Evolutionary conservation across 2,888 invertebrate species (phyloP).

Genomic region (Morpho deidamia): DNA sequence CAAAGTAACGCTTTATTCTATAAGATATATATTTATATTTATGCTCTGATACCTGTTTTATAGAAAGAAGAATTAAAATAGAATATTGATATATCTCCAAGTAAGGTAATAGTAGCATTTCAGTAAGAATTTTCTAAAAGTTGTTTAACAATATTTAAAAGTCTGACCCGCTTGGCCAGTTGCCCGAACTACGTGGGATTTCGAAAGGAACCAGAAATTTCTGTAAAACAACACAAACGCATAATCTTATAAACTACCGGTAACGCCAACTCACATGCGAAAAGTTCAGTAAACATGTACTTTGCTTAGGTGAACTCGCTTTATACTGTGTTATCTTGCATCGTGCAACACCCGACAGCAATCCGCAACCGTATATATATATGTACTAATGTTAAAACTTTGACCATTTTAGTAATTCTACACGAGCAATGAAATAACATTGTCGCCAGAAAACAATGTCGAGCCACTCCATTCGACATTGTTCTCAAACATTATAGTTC

Average conservation of each 20-base stretch:
- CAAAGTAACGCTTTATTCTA: too few species aligned
- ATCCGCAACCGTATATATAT: slow-evolving; percentile 39
- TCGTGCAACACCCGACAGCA: slow-evolving; percentile 37
- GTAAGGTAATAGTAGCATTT: too few species aligned
- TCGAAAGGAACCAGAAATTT: slow-evolving; percentile 58
- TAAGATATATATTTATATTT: too few species aligned
- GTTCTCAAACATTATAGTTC: neutral
- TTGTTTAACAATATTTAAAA: slow-evolving; percentile 30
- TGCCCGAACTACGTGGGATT: slow-evolving; percentile 59
- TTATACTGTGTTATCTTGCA: slow-evolving; percentile 48
- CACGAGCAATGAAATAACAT: slow-evolving; percentile 20
- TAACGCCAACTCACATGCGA: slow-evolving; percentile 63
- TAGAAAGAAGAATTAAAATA: too few species aligned
- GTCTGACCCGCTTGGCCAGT: slow-evolving; percentile 59
- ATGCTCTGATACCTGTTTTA: too few species aligned
- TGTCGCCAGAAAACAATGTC: slow-evolving; percentile 10
- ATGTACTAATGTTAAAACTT: slow-evolving; percentile 37
- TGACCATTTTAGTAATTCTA: slow-evolving; percentile 33
- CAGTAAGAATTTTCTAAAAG: too few species aligned
- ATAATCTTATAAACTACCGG: slow-evolving; percentile 68
- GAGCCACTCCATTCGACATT: neutral
- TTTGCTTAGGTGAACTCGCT: slow-evolving; percentile 44
- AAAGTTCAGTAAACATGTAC: slow-evolving; percentile 45
- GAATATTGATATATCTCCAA: too few species aligned
- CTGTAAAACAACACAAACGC: slow-evolving; percentile 56